A percentile compares a stretch with the other conserved stretches of the same genome.
phyloP scores from a whole-genome alignment of 2,888 invertebrate genomes.

The Xanthostigma xanthostigma region DNA sequence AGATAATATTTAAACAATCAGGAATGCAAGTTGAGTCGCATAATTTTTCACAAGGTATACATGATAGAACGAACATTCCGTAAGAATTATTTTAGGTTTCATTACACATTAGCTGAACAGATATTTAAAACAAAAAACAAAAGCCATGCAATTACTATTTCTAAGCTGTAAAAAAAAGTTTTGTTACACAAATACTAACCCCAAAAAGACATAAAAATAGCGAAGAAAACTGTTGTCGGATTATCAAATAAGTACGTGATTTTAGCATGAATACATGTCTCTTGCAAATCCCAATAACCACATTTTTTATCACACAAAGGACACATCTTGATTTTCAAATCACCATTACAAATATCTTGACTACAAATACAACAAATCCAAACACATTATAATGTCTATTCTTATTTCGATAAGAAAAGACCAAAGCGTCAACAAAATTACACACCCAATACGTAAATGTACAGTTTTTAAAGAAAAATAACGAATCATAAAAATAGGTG shows the following conservation, averaged over 20 bases:
- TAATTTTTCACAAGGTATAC: no score
- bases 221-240: slow-evolving; percentile 85
- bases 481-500: no score
- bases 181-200: slow-evolving; percentile 30
- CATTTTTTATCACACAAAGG: slow-evolving; percentile 82
- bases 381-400: slow-evolving; percentile 1
- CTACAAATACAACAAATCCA: slow-evolving; percentile 29
- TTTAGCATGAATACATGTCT: slow-evolving; percentile 73
- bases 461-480: background rate
- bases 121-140: background rate
- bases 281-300: slow-evolving; percentile 68
- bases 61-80: no score
- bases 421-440: background rate
- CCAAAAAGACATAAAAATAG: slow-evolving; percentile 94
- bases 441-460: background rate
- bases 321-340: slow-evolving; percentile 64
- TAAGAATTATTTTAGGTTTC: no score
- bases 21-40: no score
- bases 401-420: background rate
- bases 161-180: background rate
- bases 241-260: slow-evolving; percentile 90
- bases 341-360: slow-evolving; percentile 54
- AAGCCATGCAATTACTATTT: background rate
- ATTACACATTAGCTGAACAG: background rate
- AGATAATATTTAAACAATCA: no score